Evolutionary conservation across 2,113 vertebrate genomes (phyloP), one percentile per base, ranked within the genome.

Genomic region (Alces alces): DNA sequence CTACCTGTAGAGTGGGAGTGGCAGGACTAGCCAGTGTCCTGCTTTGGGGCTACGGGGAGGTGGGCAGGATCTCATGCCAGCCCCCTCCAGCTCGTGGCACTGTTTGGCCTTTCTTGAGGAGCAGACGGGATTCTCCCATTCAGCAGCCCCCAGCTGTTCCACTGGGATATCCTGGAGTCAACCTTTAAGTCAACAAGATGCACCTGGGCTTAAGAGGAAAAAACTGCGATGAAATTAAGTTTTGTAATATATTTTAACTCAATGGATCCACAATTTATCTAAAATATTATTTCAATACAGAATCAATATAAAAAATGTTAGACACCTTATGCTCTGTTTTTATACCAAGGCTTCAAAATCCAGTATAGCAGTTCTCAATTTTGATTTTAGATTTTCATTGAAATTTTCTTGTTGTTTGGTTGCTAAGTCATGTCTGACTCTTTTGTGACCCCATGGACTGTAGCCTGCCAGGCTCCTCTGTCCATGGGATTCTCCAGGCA

Each of bases 61-160:
- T 83, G 54, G 52, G 52, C 45, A 88, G 94, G 36, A 36, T 61
- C 57, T 76, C 73, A 45, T 45, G 70, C 79, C 83, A 91, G 78
- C 61, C 39, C 25, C 21, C 52, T 89, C n/a, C 57, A 79, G 66
- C 84, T 95, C 89, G 8, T 66, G 76, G 52, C 52, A 79, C 57
- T 55, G 23, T 92, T 86, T 90, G 92, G 91, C 95, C 94, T 93
- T 93, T 86, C 79, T 36, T 73, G 89, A 83, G 52, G n/a, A 96
- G 60, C 66, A 92, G 66, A 88, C 64, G 85, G 88, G 43, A 17
- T 92, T 50, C 82, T 82, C 93, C 64, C 58, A 73, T 52, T 85
- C 73, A 92, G 79, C 92, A 96, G 80, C 92, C 82, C 70, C 94
- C 57, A 45, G 30, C 55, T 39, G 45, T 83, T 57, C 87, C 52